These are phyloP conservation scores for Damaliscus lunatus DNA, from an alignment of 2,113 vertebrate genomes.

Conservation along the genomic window DNA sequence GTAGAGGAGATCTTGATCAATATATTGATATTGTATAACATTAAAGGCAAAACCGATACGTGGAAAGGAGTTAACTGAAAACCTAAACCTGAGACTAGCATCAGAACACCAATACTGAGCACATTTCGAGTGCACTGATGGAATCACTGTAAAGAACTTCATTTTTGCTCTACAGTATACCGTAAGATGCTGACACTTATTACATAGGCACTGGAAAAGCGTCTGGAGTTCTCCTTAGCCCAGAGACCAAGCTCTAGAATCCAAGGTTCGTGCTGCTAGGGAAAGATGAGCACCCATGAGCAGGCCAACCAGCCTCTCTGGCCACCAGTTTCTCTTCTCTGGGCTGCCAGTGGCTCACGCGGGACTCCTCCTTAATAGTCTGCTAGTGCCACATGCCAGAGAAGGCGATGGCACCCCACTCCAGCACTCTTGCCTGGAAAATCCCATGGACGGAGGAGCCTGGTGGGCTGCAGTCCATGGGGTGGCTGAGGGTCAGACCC, in stretches of 20 bases:
- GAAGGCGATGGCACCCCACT: no score
- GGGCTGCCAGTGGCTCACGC: neutral
- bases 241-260: neutral
- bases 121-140: neutral
- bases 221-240: neutral
- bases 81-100: conserved; percentile 23
- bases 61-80: conserved; percentile 43
- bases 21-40: conserved; percentile 48
- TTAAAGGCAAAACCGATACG: conserved; percentile 30
- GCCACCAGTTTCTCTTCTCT: neutral
- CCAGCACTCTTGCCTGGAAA: no score
- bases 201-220: neutral
- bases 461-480: no score
- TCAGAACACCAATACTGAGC: neutral
- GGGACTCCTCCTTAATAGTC: no score
- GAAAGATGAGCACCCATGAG: neutral
- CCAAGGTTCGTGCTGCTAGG: rapidly evolving
- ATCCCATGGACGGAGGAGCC: no score
- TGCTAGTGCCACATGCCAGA: neutral
- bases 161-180: neutral
- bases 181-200: neutral
- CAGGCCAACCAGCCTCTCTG: no score
- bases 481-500: rapidly evolving
- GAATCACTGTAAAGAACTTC: conserved; percentile 8
- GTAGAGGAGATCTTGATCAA: conserved; percentile 25